Evolutionary conservation across 2,113 vertebrate species (phyloP).

Genomic region (Thunnus maccoyii): DNA sequence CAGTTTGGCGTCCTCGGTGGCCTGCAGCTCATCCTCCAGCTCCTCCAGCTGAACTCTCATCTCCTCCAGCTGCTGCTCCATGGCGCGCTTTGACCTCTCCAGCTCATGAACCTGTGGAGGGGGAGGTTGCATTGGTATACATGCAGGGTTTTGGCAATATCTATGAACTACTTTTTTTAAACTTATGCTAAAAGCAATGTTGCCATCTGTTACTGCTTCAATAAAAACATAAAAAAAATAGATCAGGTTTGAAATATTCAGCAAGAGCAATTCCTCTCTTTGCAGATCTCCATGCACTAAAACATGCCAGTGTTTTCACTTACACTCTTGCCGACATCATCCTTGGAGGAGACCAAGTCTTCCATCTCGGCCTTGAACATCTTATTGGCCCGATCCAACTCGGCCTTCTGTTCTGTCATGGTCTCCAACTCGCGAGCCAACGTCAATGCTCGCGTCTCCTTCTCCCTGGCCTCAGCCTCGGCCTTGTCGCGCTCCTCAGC

Average conservation of each 20-base stretch:
- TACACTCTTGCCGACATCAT: constrained; percentile 97
- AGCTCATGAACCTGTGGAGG: constrained; percentile 93
- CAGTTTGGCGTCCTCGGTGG: constrained; percentile 97
- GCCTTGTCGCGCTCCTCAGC: constrained; percentile 90
- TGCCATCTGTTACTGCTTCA: not conserved
- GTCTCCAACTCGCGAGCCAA: constrained; percentile 91
- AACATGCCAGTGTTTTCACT: constrained; percentile 50
- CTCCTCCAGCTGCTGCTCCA: constrained; percentile 98
- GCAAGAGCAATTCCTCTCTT: not conserved
- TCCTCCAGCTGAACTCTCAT: constrained; percentile 97
- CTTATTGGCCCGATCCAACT: constrained; percentile 94
- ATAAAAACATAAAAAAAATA: not conserved
- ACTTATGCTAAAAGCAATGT: not conserved
- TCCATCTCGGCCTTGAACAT: constrained; percentile 94
- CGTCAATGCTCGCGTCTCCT: constrained; percentile 88
- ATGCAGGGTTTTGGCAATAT: not conserved
- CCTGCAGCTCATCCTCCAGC: constrained; percentile 97
- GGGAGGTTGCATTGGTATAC: not conserved
- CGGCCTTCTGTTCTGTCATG: constrained; percentile 88
- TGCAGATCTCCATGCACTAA: not conserved
- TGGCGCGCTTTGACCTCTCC: constrained; percentile 94
- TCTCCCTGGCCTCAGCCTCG: constrained; percentile 91
- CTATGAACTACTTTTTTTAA: not conserved
- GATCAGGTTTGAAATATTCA: not conserved
- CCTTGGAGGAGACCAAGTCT: constrained; percentile 95